Base-by-base conservation (phyloP, 2,113 vertebrate genomes). In the Artemisiospiza belli region DNA sequence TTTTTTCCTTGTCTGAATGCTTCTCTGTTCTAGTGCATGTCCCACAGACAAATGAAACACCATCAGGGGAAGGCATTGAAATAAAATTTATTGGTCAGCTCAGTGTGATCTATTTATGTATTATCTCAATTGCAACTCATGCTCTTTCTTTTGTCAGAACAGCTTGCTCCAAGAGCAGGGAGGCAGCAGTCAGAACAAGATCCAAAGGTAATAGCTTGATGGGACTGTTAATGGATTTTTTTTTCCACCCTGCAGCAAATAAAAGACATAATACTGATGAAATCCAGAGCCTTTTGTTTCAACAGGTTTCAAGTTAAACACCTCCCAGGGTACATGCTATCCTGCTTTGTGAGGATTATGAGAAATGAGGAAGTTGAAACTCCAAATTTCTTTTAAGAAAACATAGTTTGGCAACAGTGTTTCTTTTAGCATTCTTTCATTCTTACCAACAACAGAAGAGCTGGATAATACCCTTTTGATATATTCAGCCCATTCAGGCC, bases 1-100 rank as follows among this genome's bases (percentile, higher is more conserved):
- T 73, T 91, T 89, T 96, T 91, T 64, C 24, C 66, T 77, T 73
- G 67, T 67, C 83, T 90, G 78, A 92, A 96, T 86, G 72, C 46
- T 68, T 72, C 78, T 83, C 87, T 94, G 73, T 89, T 91, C 85
- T 92, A 47, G 30, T 54, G 55, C 63, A 58, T 1, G 16, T 84
- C 77, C 66, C 0, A 0, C 74, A 87, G 88, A 94, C 87, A 78
- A 92, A 93, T 93, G 82, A 92, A 96, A 66, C 44, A 8, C 68
- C 80, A 47, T 49, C 75, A 74, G 46, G 58, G 43, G 66, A 80
- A 89, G 67, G 67, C 81, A 61, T 8, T 83, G 74, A 91, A 69
- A 76, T 39, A 54, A 74, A 94, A 84, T 95, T 92, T 95, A 89
- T 92, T 77, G 92, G 95, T 87, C 78, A 83, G 24, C 82, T 86